Percentiles rank a stretch among this genome's conserved stretches.
phyloP scores from a whole-genome alignment of 2,113 vertebrate species.

The Thalassoma bifasciatum region DNA sequence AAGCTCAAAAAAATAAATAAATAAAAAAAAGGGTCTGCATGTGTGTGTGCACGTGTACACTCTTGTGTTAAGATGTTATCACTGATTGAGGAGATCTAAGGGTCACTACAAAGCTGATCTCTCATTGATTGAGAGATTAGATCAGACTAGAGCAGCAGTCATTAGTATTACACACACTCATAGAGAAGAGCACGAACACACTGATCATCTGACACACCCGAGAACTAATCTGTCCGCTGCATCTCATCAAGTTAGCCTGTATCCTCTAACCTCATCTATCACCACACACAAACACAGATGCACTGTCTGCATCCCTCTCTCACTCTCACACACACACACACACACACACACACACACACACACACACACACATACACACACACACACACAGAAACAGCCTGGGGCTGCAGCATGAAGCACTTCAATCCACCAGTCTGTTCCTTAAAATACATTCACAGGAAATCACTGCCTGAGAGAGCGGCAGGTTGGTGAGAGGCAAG shows the following conservation, averaged over 20 bases:
- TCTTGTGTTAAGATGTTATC: constrained; percentile 31
- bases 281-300: constrained; percentile 2
- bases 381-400: constrained; percentile 10
- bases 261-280: constrained; percentile 43
- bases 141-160: constrained; percentile 49
- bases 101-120: constrained; percentile 45
- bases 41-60: background rate
- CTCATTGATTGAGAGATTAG: constrained; percentile 66
- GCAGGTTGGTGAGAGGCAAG: constrained; percentile 33
- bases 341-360: constrained; percentile 3
- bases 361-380: background rate
- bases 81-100: constrained; percentile 39
- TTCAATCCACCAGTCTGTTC: constrained; percentile 53
- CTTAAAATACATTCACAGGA: constrained; percentile 63
- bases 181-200: constrained; percentile 25
- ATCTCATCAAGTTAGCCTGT: constrained; percentile 65
- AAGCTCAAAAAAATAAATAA: constrained; percentile 23
- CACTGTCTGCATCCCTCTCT: no score
- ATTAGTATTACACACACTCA: constrained; percentile 35
- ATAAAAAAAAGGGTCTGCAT: constrained; percentile 18
- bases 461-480: constrained; percentile 45
- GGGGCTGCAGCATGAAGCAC: constrained; percentile 34
- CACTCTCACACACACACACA: background rate
- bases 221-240: constrained; percentile 60
- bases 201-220: constrained; percentile 53